These are phyloP conservation scores for Colossoma macropomum DNA, from an alignment of 2,113 vertebrate genomes.

Conservation along the genomic window DNA sequence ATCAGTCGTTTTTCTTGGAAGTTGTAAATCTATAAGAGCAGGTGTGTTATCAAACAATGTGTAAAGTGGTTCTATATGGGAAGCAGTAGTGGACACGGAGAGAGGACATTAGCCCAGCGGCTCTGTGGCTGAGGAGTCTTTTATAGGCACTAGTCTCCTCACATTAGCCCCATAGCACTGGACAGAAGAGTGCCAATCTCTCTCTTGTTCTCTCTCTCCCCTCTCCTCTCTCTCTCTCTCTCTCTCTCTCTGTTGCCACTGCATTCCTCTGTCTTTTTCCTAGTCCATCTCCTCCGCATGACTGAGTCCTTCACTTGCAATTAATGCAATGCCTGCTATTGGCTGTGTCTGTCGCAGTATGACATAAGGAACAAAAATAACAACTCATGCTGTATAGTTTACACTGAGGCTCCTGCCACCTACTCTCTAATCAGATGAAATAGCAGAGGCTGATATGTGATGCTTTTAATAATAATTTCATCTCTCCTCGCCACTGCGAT, in stretches of 20 bases:
- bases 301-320: conserved; percentile 72
- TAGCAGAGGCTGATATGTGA: not conserved
- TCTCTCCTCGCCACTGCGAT: not conserved
- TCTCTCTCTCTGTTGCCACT: not conserved
- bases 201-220: too few species aligned
- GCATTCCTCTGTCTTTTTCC: conserved; percentile 63
- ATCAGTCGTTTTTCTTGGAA: not conserved
- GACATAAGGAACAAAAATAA: conserved; percentile 46
- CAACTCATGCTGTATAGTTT: not conserved
- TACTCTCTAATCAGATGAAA: conserved; percentile 3
- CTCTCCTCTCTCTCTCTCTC: not conserved
- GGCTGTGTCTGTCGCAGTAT: conserved; percentile 65
- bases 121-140: conserved; percentile 24
- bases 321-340: conserved; percentile 65
- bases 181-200: conserved; percentile 32
- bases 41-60: not conserved
- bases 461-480: not conserved
- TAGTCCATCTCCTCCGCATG: conserved; percentile 69
- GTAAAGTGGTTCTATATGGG: not conserved
- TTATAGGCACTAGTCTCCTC: conserved; percentile 49
- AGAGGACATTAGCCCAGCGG: not conserved
- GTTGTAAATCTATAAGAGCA: not conserved
- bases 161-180: conserved; percentile 41
- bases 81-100: not conserved
- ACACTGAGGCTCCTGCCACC: not conserved